These are phyloP conservation scores for Rhorus exstirpatorius DNA, from an alignment of 2,888 invertebrate genomes.

Conservation along the genomic window DNA sequence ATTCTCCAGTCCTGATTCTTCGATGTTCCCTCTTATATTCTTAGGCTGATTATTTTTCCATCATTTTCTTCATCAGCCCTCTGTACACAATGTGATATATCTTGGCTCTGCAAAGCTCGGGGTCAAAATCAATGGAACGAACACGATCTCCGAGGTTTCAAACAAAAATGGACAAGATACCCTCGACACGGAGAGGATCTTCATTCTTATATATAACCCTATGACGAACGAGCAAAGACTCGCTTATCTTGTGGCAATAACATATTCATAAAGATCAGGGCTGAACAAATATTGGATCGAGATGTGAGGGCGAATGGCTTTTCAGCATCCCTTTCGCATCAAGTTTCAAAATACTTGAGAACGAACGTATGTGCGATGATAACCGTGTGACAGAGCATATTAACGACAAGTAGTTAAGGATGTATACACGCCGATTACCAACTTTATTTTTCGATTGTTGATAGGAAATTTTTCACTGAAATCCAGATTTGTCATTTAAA, in stretches of 20 bases:
- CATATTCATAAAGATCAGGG: conserved; percentile 38
- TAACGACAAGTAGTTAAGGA: too few species aligned
- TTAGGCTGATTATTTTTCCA: conserved; percentile 9
- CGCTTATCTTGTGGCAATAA: not conserved
- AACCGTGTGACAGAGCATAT: too few species aligned
- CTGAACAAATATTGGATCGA: conserved; percentile 36
- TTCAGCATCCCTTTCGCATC: not conserved
- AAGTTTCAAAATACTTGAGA: not conserved
- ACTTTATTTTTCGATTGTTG: too few species aligned
- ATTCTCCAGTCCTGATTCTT: conserved; percentile 18
- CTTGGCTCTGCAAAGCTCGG: conserved; percentile 21
- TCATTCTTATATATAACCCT: conserved; percentile 44
- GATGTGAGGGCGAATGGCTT: not conserved
- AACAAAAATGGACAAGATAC: conserved; percentile 38
- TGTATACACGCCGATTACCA: too few species aligned
- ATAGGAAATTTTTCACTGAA: too few species aligned
- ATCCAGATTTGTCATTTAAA: too few species aligned
- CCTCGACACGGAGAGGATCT: conserved; percentile 8
- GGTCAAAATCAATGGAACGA: conserved; percentile 55
- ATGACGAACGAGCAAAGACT: conserved; percentile 2
- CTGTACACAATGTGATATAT: not conserved
- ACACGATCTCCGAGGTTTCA: conserved; percentile 40
- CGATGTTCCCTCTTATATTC: not conserved
- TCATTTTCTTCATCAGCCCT: not conserved
- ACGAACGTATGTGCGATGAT: not conserved